phyloP scores from a whole-genome alignment of 2,888 invertebrate genomes.

The Halictus quadricinctus region DNA sequence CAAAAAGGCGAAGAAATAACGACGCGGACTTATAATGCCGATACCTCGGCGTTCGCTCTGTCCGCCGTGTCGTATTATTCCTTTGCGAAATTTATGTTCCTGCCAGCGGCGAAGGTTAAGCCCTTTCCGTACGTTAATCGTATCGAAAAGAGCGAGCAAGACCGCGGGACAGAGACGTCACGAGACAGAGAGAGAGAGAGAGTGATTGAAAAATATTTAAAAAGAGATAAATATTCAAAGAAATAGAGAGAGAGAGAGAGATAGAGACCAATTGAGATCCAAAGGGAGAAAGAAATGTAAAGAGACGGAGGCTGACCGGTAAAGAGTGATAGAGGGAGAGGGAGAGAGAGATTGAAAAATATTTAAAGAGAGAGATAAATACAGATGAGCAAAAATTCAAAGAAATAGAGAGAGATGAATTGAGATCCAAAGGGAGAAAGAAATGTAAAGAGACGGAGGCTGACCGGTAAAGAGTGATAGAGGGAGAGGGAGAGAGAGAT shows the following conservation, averaged over 20 bases:
- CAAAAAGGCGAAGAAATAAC: constrained; percentile 61
- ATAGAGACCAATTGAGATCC: too few species aligned
- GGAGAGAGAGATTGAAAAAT: too few species aligned
- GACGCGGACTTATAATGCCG: constrained; percentile 61
- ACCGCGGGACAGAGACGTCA: too few species aligned
- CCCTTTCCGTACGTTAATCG: constrained; percentile 63
- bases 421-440: too few species aligned
- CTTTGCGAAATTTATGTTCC: constrained; percentile 62
- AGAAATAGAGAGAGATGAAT: background rate
- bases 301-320: too few species aligned
- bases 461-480: too few species aligned
- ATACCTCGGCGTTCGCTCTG: constrained; percentile 51
- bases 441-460: too few species aligned
- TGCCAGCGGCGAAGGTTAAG: constrained; percentile 63
- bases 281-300: too few species aligned
- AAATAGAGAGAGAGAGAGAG: background rate
- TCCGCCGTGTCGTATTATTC: constrained; percentile 58
- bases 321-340: too few species aligned
- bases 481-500: too few species aligned
- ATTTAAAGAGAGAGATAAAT: background rate
- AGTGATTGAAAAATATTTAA: too few species aligned
- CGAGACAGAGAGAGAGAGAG: constrained; percentile 27
- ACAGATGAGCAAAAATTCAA: background rate
- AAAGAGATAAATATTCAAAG: background rate
- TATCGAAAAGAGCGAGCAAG: constrained; percentile 19